Conservation (phyloP, 2,888 invertebrate genomes). For the Tineola bisselliella region DNA sequence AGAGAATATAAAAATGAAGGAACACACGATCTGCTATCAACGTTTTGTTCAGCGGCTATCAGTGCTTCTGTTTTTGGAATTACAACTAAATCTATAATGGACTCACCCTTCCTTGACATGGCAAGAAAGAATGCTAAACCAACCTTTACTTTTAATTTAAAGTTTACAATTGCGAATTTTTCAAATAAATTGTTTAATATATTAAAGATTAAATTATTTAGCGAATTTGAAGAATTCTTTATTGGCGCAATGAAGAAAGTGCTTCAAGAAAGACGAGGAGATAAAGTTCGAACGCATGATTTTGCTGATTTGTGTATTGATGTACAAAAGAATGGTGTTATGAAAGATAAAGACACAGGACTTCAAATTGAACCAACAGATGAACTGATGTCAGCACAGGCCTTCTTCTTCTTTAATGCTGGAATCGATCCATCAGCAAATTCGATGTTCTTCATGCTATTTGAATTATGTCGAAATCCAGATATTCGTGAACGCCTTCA, state of each 20-base stretch:
- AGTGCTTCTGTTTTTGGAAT: constrained; percentile 47
- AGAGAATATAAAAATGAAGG: constrained; percentile 23
- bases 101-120: constrained; percentile 39
- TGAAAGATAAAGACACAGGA: constrained; percentile 32
- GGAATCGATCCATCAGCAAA: constrained; percentile 52
- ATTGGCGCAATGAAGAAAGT: constrained; percentile 36
- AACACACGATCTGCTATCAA: constrained; percentile 25
- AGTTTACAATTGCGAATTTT: constrained; percentile 22
- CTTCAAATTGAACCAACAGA: constrained; percentile 34
- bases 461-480: constrained; percentile 41
- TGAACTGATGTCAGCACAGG: constrained; percentile 46
- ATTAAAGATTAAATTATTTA: constrained; percentile 32
- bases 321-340: constrained; percentile 34
- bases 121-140: constrained; percentile 29
- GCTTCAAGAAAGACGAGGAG: constrained; percentile 27
- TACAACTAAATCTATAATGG: constrained; percentile 30
- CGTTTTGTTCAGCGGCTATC: constrained; percentile 35
- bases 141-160: constrained; percentile 22
- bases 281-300: constrained; percentile 27
- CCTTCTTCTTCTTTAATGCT: constrained; percentile 53
- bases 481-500: constrained; percentile 37
- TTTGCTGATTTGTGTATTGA: constrained; percentile 41
- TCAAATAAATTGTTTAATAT: constrained; percentile 29
- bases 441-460: constrained; percentile 39
- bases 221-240: constrained; percentile 38